Conservation (phyloP, 2,797 vertebrate species). For the Gobionotothen gibberifrons region DNA sequence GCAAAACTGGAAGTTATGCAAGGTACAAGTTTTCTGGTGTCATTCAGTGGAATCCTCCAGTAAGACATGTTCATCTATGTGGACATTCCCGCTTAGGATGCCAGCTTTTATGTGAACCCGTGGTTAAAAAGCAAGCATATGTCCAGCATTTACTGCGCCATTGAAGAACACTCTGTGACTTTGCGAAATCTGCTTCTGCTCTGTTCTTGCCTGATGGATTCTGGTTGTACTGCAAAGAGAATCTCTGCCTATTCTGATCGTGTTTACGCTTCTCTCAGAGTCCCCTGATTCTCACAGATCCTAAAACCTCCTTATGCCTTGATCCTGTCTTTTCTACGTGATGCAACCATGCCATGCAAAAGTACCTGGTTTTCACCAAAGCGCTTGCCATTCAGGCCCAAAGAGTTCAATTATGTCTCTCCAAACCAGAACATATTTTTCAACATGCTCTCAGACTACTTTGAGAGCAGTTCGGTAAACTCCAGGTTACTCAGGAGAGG, state of each 20-base stretch:
- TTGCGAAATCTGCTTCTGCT: neutral
- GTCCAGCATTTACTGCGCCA: neutral
- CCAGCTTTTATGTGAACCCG: too few relatives aligned
- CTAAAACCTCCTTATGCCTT: neutral
- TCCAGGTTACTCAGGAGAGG: neutral
- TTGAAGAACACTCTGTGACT: neutral
- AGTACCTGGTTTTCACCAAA: conserved; percentile 5
- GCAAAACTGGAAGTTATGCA: too few relatives aligned
- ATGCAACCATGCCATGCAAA: neutral
- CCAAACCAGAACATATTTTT: conserved; percentile 14
- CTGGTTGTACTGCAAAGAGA: neutral
- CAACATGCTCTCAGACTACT: neutral
- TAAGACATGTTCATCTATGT: too few relatives aligned
- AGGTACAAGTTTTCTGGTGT: too few relatives aligned
- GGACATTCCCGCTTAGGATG: too few relatives aligned
- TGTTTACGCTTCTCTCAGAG: neutral
- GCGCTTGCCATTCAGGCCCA: neutral
- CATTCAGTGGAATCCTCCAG: too few relatives aligned
- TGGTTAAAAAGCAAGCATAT: too few relatives aligned
- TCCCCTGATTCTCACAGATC: neutral
- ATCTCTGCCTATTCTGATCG: neutral
- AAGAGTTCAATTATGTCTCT: conserved; percentile 4
- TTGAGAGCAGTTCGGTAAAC: conserved; percentile 19
- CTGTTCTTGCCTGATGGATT: conserved; percentile 8
- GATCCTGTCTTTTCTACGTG: neutral